A percentile compares a stretch with the other conserved stretches of the same genome.
Conservation (phyloP, 2,888 invertebrate species). For the Sminthurides aquaticus region DNA sequence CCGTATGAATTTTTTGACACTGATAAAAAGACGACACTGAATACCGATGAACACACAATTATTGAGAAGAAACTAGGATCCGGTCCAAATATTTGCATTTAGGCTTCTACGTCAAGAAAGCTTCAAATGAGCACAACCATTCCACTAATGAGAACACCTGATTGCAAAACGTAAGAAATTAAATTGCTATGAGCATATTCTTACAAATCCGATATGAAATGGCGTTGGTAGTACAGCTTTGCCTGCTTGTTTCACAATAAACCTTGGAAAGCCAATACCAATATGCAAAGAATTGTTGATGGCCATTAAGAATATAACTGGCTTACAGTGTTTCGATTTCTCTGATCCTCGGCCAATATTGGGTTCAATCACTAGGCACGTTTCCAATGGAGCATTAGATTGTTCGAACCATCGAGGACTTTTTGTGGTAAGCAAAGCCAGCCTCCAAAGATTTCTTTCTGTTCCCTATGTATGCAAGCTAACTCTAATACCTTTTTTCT, state of each 20-base stretch:
- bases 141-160: constrained; percentile 60
- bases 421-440: constrained; percentile 79
- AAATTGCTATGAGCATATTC: constrained; percentile 45
- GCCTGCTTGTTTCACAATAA: constrained; percentile 81
- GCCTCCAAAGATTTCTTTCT: too few relatives aligned
- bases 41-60: constrained; percentile 61
- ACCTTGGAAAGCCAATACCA: constrained; percentile 75
- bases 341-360: constrained; percentile 57
- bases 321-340: constrained; percentile 55
- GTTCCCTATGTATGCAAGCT: too few relatives aligned
- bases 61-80: constrained; percentile 64
- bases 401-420: constrained; percentile 68
- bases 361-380: constrained; percentile 68
- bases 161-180: constrained; percentile 61
- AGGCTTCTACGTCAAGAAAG: constrained; percentile 77
- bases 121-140: constrained; percentile 60
- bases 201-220: constrained; percentile 70
- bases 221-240: constrained; percentile 78
- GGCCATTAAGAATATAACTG: constrained; percentile 58
- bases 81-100: constrained; percentile 81
- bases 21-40: constrained; percentile 62
- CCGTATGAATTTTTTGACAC: constrained; percentile 82
- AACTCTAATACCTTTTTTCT: too few relatives aligned
- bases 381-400: constrained; percentile 65
- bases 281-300: constrained; percentile 69